Conservation (phyloP, 2,888 invertebrate species). For the Ophion slaviceki region DNA sequence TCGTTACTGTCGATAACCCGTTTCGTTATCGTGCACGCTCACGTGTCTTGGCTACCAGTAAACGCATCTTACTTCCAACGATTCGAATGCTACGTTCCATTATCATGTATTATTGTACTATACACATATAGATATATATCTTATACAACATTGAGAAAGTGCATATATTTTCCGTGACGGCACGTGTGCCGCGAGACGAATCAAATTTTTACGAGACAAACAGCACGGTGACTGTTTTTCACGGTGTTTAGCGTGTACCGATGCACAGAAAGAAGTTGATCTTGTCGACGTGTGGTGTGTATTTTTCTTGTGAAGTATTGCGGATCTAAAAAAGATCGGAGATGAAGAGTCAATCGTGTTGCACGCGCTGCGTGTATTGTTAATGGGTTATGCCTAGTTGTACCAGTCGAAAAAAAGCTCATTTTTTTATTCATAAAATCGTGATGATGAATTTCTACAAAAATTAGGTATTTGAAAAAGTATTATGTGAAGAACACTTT, state of each 20-base stretch:
- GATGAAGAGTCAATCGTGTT: background rate
- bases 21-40: conserved; percentile 11
- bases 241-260: conserved; percentile 20
- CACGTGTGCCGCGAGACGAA: conserved; percentile 39
- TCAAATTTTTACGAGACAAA: conserved; percentile 53
- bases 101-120: conserved; percentile 48
- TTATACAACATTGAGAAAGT: conserved; percentile 23
- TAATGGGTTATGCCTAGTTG: no score
- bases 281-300: conserved; percentile 15
- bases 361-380: background rate
- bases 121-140: conserved; percentile 30
- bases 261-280: conserved; percentile 6
- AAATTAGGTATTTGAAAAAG: no score
- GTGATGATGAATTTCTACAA: no score
- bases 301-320: background rate
- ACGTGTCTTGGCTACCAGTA: conserved; percentile 26
- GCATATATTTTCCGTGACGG: conserved; percentile 33
- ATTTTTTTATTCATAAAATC: no score
- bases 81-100: conserved; percentile 58
- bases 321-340: background rate
- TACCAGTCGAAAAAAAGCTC: no score
- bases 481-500: no score
- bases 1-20: conserved; percentile 37
- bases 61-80: conserved; percentile 55
- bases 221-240: conserved; percentile 24